Evolutionary conservation across 2,113 vertebrate genomes (phyloP).

Genomic region (Podarcis cretensis): DNA sequence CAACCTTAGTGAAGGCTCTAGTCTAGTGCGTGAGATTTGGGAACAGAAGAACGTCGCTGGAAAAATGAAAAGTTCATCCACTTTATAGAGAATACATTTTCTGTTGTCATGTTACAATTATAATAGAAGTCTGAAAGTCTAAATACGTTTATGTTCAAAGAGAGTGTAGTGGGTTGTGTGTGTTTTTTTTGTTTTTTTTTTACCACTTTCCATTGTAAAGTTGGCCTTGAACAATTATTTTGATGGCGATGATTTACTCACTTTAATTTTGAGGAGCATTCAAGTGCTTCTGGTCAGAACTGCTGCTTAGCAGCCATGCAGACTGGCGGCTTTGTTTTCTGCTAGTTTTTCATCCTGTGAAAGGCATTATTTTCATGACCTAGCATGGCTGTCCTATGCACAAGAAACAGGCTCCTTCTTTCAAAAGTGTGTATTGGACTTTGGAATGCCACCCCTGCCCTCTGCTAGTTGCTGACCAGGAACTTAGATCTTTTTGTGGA

Average conservation of each 20-base stretch:
- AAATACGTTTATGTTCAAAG: too few relatives aligned
- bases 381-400: background rate
- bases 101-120: background rate
- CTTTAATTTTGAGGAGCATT: too few relatives aligned
- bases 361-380: background rate
- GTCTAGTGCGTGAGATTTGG: background rate
- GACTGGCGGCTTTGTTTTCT: too few relatives aligned
- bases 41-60: background rate
- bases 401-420: background rate
- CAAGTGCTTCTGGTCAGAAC: too few relatives aligned
- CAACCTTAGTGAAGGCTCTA: background rate
- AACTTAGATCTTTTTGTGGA: background rate
- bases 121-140: too few relatives aligned
- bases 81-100: background rate
- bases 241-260: too few relatives aligned
- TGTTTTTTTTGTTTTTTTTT: too few relatives aligned
- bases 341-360: too few relatives aligned
- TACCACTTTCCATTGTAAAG: too few relatives aligned
- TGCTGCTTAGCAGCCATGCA: too few relatives aligned
- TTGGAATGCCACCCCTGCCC: background rate
- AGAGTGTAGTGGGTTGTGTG: too few relatives aligned
- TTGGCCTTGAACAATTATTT: too few relatives aligned
- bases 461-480: background rate
- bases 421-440: background rate
- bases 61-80: background rate